Conservation (phyloP, 2,888 invertebrate genomes). For the Notodonta ziczac region DNA sequence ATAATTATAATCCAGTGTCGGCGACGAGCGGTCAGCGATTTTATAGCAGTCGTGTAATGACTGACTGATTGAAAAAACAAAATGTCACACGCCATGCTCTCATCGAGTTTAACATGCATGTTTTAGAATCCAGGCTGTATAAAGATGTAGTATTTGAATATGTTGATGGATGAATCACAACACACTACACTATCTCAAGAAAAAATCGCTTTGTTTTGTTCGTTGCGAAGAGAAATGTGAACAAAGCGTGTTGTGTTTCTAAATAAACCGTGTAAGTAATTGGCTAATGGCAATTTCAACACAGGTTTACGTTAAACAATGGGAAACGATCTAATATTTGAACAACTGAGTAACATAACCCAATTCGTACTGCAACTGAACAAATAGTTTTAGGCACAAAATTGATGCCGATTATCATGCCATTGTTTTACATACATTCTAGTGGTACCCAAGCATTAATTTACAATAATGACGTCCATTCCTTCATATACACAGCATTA, state of each 20-base stretch:
- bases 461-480: no score
- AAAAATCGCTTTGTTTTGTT: no score
- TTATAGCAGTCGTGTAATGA: neutral
- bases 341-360: neutral
- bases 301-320: neutral
- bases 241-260: neutral
- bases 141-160: neutral
- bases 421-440: neutral
- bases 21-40: constrained; percentile 48
- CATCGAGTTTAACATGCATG: constrained; percentile 1
- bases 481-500: no score
- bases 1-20: constrained; percentile 42
- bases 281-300: neutral
- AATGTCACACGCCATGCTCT: constrained; percentile 2
- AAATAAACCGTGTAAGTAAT: neutral
- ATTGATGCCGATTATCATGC: neutral
- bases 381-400: neutral
- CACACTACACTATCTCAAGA: no score
- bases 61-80: neutral
- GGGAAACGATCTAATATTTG: neutral
- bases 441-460: no score
- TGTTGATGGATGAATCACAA: no score
- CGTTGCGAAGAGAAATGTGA: no score
- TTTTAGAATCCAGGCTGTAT: neutral
- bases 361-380: neutral